Evolutionary conservation across 2,797 vertebrate genomes (phyloP).

Genomic region (Pelobates cultripes): DNA sequence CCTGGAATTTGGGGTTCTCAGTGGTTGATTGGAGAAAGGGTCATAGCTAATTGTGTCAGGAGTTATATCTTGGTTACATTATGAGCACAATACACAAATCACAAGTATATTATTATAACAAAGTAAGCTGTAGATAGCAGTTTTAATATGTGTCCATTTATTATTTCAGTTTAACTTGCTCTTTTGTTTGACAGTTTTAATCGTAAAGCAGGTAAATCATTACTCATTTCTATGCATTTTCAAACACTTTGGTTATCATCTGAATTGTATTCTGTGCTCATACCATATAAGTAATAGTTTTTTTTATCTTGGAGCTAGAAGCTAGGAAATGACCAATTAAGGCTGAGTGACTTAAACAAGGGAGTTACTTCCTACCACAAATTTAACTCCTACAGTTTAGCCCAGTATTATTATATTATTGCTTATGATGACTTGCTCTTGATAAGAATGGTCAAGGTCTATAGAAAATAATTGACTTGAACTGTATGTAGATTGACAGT

Average conservation of each 20-base stretch:
- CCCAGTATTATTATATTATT: too few relatives aligned
- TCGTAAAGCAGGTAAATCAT: slow-evolving; percentile 50
- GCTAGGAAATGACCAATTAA: slow-evolving; percentile 46
- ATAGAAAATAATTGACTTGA: too few relatives aligned
- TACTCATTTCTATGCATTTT: slow-evolving; percentile 40
- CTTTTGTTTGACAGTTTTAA: slow-evolving; percentile 49
- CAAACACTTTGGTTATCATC: slow-evolving; percentile 48
- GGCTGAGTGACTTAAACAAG: slow-evolving; percentile 21
- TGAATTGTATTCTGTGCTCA: slow-evolving; percentile 32
- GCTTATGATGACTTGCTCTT: too few relatives aligned
- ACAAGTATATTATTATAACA: slow-evolving; percentile 50
- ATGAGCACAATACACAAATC: slow-evolving; percentile 53
- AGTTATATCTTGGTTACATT: slow-evolving; percentile 52
- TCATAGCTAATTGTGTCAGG: slow-evolving; percentile 54
- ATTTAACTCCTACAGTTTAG: background rate
- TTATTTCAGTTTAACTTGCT: slow-evolving; percentile 43
- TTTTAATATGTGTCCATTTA: slow-evolving; percentile 41
- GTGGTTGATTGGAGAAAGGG: slow-evolving; percentile 46
- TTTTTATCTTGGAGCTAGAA: slow-evolving; percentile 5
- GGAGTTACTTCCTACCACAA: slow-evolving; percentile 34
- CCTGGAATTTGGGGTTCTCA: slow-evolving; percentile 52
- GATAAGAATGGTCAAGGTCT: too few relatives aligned
- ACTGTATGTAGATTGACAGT: too few relatives aligned
- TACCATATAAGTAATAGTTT: slow-evolving; percentile 21
- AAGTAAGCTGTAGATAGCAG: slow-evolving; percentile 45